A percentile compares a stretch with the other conserved stretches of the same genome.
These are phyloP conservation scores for Hemicentrotus pulcherrimus DNA, from an alignment of 35 echinoderm and acorn worm genomes.

Conservation along the genomic window DNA sequence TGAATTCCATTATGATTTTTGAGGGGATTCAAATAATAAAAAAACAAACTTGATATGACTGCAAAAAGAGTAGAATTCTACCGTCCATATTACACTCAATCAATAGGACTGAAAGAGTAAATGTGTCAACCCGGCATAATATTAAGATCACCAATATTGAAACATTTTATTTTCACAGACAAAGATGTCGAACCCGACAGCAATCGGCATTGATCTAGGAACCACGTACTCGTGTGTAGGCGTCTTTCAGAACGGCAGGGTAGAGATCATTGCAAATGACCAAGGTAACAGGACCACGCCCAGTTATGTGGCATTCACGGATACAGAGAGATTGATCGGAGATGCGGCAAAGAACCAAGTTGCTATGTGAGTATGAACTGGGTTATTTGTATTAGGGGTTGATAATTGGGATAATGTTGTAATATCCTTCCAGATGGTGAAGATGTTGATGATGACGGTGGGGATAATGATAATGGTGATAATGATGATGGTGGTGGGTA, in stretches of 20 bases:
- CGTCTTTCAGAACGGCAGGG: background rate
- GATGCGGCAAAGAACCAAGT: background rate
- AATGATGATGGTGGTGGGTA: background rate
- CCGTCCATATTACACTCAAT: too few relatives aligned
- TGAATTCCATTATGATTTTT: too few relatives aligned
- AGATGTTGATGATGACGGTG: background rate
- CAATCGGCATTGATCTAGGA: background rate
- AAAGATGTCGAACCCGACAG: background rate
- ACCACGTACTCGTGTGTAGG: background rate
- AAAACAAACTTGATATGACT: too few relatives aligned
- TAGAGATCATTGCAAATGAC: background rate
- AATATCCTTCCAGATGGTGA: background rate
- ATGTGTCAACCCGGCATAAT: background rate
- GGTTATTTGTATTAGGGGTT: background rate
- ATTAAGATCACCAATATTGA: background rate
- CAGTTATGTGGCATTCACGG: background rate
- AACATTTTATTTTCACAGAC: background rate
- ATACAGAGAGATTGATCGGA: slow-evolving; percentile 8
- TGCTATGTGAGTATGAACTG: background rate
- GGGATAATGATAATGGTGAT: background rate
- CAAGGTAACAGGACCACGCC: background rate
- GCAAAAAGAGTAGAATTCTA: too few relatives aligned
- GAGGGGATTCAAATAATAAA: too few relatives aligned
- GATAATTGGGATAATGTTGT: background rate
- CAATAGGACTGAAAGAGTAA: too few relatives aligned